Evolutionary conservation across 2,888 invertebrate species (phyloP).

Genomic region (Neelides folsomi): DNA sequence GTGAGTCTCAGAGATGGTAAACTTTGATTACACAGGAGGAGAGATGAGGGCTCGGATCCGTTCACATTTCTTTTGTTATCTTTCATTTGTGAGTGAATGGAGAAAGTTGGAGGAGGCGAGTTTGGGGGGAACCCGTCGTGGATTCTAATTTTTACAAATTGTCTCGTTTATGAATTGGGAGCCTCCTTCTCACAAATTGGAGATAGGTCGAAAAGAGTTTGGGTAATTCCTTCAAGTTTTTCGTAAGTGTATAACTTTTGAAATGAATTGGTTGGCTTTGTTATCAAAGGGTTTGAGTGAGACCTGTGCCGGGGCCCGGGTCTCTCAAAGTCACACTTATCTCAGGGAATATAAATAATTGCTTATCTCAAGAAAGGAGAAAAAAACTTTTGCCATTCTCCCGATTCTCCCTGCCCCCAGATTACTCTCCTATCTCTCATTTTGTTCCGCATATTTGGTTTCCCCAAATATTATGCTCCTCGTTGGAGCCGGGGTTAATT

Average conservation of each 20-base stretch:
- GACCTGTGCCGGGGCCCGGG: background rate
- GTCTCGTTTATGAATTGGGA: conserved; percentile 17
- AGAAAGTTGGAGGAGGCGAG: too few relatives aligned
- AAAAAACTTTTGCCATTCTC: conserved; percentile 23
- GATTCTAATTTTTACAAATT: conserved; percentile 21
- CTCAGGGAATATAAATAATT: conserved; percentile 23
- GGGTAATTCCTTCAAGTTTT: conserved; percentile 9
- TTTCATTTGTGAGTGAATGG: too few relatives aligned
- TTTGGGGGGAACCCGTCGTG: background rate
- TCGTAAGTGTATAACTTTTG: conserved; percentile 16
- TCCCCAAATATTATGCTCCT: background rate
- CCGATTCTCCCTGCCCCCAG: conserved; percentile 13
- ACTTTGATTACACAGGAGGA: too few relatives aligned
- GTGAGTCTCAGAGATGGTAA: too few relatives aligned
- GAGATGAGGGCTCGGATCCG: too few relatives aligned
- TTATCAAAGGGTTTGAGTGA: conserved; percentile 18
- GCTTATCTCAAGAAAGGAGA: conserved; percentile 18
- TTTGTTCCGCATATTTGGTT: background rate
- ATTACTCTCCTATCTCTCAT: conserved; percentile 9
- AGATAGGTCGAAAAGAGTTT: background rate
- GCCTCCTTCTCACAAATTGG: background rate
- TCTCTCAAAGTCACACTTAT: conserved; percentile 9
- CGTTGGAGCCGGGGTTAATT: conserved; percentile 17
- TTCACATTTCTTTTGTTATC: too few relatives aligned
- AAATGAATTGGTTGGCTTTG: conserved; percentile 23